Base-by-base conservation (phyloP, 1,140 invertebrate genomes). In the Scaptomyza hsui region DNA sequence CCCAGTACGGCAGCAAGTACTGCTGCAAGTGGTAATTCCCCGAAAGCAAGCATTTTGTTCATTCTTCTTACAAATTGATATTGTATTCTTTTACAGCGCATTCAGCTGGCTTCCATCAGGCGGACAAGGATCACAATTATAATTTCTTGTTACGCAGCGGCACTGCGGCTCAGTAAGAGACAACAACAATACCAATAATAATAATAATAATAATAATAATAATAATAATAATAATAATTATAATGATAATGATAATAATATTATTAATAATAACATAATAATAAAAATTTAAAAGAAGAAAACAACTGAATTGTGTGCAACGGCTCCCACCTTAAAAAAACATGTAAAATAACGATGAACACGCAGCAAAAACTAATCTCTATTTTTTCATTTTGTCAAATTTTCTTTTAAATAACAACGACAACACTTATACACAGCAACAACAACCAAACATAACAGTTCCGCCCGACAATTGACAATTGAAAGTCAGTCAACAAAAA, bases 381-480 rank as follows among this genome's bases (percentile, higher is more conserved):
- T 61, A 44, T 69, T 61, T 37, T 39, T 45, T 61, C 39, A n/a
- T n/a, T n/a, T n/a, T n/a, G n/a, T n/a, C n/a, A n/a, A n/a, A 56
- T 42, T 42, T 70, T 63, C 60, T 62, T 26, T 42, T 39, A 49
- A 45, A 39, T 37, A 60, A 35, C 47, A 53, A 61, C 59, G 75
- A 52, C 55, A 70, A 67, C 57, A 70, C 76, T 72, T 48, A 53
- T 52, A 62, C 52, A 75, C 71, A 64, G 53, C 68, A 53, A 19
- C 61, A 72, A 63, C 52, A 73, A 57, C 19, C 65, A 45, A 83
- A 49, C 73, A 76, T 65, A 73, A 70, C 79, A 89, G 85, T 89
- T 89, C 85, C 83, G 85, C 85, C 83, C 85, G 85, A 89, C 70
- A 89, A 76, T 71, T 86, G 79, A 71, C 72, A 79, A 89, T 89